These are phyloP conservation scores for Euzophera pinguis DNA, from an alignment of 2,888 invertebrate species.

Conservation along the genomic window DNA sequence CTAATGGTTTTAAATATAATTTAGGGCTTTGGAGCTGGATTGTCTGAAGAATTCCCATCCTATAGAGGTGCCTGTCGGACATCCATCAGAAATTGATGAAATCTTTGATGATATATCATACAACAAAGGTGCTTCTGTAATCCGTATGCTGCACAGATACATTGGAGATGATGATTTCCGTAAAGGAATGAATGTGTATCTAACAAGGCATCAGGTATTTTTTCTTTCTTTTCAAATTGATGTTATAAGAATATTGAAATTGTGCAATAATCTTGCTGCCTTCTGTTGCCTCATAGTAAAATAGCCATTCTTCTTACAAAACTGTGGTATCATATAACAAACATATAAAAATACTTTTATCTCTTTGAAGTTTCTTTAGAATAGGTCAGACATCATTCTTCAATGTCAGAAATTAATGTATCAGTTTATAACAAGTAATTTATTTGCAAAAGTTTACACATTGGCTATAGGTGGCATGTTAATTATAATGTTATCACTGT, in stretches of 20 bases:
- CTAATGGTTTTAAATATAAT: slow-evolving; percentile 18
- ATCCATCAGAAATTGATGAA: slow-evolving; percentile 97
- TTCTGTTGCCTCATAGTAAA: too few species aligned
- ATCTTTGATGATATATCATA: slow-evolving; percentile 99
- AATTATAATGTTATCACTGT: background rate
- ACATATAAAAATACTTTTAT: too few species aligned
- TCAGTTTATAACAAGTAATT: too few species aligned
- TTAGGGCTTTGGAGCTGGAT: slow-evolving; percentile 90
- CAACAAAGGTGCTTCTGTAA: slow-evolving; percentile 96
- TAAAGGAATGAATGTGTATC: slow-evolving; percentile 94
- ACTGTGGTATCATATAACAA: too few species aligned
- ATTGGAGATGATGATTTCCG: slow-evolving; percentile 96
- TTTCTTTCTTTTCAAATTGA: background rate
- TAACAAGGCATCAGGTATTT: slow-evolving; percentile 86
- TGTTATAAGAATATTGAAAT: too few species aligned
- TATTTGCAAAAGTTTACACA: too few species aligned
- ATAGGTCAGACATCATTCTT: too few species aligned
- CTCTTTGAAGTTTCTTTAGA: too few species aligned
- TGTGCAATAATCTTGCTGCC: too few species aligned
- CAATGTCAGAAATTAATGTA: too few species aligned
- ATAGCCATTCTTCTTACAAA: too few species aligned
- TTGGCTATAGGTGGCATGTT: background rate
- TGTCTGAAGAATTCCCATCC: slow-evolving; percentile 96
- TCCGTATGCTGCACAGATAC: slow-evolving; percentile 95
- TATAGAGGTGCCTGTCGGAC: slow-evolving; percentile 96